Base-by-base conservation (phyloP, 2,888 invertebrate species). In the Theretra japonica region DNA sequence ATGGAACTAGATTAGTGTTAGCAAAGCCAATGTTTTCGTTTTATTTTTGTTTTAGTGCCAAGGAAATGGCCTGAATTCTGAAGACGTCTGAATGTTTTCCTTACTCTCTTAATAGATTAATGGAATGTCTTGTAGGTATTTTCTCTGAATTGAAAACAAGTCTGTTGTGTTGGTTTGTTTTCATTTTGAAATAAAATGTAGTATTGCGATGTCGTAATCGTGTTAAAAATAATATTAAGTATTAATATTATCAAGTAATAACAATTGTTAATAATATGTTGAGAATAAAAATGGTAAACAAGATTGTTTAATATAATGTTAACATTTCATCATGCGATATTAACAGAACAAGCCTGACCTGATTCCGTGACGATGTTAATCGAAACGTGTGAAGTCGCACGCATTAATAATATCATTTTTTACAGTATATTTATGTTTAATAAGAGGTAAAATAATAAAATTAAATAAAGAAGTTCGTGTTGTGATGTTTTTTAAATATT, bases 21-120 rank as follows among this genome's bases (percentile, higher is more conserved):
- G 41, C 1, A 48, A 41, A 48, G 25, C 23, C 15, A 65, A 65
- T 65, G 65, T 70, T 57, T 70, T 73, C 53, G 70, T 17, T 30
- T n/a, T 41, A 71, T 28, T 69, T 72, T 75, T 73, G 70, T 19
- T 6, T 69, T 72, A 73, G 76, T 79, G 79, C 70, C 77, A 76
- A 81, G 78, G 74, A 69, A 75, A 73, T 62, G 62, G 69, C 71
- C 71, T 58, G 72, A 73, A 73, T 76, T 74, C 23, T 41, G 25
- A n/a, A 59, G 70, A 60, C 25, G n/a, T 28, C 50, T 60, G 30
- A 60, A 60, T 33, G 17, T 70, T 50, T 70, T 70, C 70, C 58
- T 48, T n/a, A 50, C 17, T 30, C 50, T 50, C 28, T 5, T 28
- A 30, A 25, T 50, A 30, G 57, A 50, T 21, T 17, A 59, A 25